Evolutionary conservation across 2,797 vertebrate genomes (phyloP).

Genomic region (Antennarius maculatus): DNA sequence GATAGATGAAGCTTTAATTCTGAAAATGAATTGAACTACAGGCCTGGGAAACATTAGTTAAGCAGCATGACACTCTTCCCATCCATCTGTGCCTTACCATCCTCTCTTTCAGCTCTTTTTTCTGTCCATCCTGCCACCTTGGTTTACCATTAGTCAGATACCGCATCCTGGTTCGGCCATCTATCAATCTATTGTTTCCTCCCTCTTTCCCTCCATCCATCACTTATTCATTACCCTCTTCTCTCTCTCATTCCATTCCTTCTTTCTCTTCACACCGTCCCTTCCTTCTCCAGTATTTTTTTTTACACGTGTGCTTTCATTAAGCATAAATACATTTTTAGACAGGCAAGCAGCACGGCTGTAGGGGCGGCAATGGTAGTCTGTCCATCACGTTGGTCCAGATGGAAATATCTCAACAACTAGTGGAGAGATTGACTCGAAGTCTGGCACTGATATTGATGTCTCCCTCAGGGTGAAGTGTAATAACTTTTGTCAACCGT

Average conservation of each 20-base stretch:
- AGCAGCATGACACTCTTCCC: slow-evolving; percentile 52
- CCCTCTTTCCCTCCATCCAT: slow-evolving; percentile 21
- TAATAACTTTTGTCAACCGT: not conserved
- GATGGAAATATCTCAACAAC: not conserved
- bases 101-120: slow-evolving; percentile 52
- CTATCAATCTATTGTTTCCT: slow-evolving; percentile 59
- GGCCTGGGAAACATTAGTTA: slow-evolving; percentile 74
- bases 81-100: slow-evolving; percentile 65
- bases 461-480: not conserved
- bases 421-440: not conserved
- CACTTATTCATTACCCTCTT: slow-evolving; percentile 27
- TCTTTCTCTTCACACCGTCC: slow-evolving; percentile 7
- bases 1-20: slow-evolving; percentile 75
- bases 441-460: not conserved
- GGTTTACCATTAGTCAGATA: slow-evolving; percentile 60
- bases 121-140: slow-evolving; percentile 55
- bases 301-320: not conserved
- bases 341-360: not conserved
- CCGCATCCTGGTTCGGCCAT: slow-evolving; percentile 35
- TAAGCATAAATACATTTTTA: not conserved
- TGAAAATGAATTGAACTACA: slow-evolving; percentile 75
- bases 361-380: not conserved
- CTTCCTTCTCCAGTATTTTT: not conserved
- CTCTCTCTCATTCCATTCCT: not conserved
- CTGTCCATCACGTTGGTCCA: not conserved